Evolutionary conservation across 2,113 vertebrate species (phyloP).

Genomic region (Pseudorhombus dupliciocellatus): DNA sequence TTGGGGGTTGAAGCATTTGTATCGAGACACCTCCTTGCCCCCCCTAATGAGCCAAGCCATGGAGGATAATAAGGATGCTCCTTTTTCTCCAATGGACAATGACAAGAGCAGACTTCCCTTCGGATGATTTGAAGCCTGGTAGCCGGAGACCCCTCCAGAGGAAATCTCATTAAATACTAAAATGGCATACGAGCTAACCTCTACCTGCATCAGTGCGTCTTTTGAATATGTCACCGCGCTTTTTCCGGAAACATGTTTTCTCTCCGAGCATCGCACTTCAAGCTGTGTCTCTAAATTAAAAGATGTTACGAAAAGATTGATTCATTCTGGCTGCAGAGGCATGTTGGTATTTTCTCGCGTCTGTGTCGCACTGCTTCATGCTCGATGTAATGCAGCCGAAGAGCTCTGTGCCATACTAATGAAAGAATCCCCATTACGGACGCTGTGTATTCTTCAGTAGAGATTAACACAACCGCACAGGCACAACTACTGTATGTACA

Average conservation of each 20-base stretch:
- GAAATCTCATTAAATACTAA: constrained; percentile 77
- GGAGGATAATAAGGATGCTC: constrained; percentile 71
- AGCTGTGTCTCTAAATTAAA: constrained; percentile 59
- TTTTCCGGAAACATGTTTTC: constrained; percentile 32
- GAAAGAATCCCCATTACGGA: constrained; percentile 60
- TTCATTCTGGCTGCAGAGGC: constrained; percentile 26
- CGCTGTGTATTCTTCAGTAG: constrained; percentile 16
- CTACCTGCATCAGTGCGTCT: constrained; percentile 61
- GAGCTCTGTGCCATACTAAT: constrained; percentile 55
- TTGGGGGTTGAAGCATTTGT: constrained; percentile 48
- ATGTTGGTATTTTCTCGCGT: constrained; percentile 35
- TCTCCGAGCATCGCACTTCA: constrained; percentile 37
- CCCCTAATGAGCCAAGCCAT: constrained; percentile 57
- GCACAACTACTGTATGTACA: constrained; percentile 14
- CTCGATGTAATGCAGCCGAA: constrained; percentile 48
- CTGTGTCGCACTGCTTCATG: constrained; percentile 30
- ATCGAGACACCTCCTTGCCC: constrained; percentile 51
- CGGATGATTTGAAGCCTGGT: constrained; percentile 73
- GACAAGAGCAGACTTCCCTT: constrained; percentile 53
- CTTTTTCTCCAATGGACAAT: constrained; percentile 57
- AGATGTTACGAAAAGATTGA: constrained; percentile 23
- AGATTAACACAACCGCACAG: constrained; percentile 15
- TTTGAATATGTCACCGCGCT: constrained; percentile 60
- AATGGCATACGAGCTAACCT: constrained; percentile 59
- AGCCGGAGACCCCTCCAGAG: constrained; percentile 61